Evolutionary conservation across 1,140 invertebrate species (phyloP), one percentile per base, ranked within the genome.

Genomic region (Drosophila lacertosa): DNA sequence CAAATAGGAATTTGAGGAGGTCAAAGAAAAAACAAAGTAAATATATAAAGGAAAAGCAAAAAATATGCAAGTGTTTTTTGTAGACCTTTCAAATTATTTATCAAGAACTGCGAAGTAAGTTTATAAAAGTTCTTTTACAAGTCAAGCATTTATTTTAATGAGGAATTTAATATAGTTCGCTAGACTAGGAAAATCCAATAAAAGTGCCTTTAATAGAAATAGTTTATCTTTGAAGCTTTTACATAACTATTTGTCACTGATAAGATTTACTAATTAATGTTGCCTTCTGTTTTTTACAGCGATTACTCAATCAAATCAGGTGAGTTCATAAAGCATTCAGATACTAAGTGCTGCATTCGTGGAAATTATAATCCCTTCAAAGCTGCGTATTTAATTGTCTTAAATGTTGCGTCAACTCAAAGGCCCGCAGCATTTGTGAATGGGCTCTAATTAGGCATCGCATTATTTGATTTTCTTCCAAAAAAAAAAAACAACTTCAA

Each of bases 221-320:
- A n/a, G n/a, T n/a, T n/a, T n/a, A 13, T 2, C 33, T 35, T 13
- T 35, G 7, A 29, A 29, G 6, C 2, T n/a, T n/a, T 29, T 4
- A 32, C 29, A 32, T 2, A 32, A 10, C 2, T 32, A 11, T 10
- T 35, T 35, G n/a, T 5, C 13, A n/a, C 11, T 35, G n/a, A n/a
- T 35, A n/a, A 13, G 2, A 42, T 20, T 22, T 22, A 44, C 9
- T 22, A n/a, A n/a, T n/a, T n/a, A n/a, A n/a, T 44, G 2, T 7
- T 5, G 24, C n/a, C 3, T 65, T 69, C 0, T 70, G 10, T 72
- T 15, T 22, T 42, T 70, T 65, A 0, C 74, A 83, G 79, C 29
- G 63, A 71, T 47, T 67, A 64, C 60, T 53, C 29, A 71, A 57
- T 15, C 63, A 66, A 83, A 66, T 55, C 45, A 83, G 74, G 79